Evolutionary conservation across 37 sponge, comb jelly and placozoan species (phyloP), one percentile per base, ranked within the genome.

Genomic region (Lycopodina hypogea): DNA sequence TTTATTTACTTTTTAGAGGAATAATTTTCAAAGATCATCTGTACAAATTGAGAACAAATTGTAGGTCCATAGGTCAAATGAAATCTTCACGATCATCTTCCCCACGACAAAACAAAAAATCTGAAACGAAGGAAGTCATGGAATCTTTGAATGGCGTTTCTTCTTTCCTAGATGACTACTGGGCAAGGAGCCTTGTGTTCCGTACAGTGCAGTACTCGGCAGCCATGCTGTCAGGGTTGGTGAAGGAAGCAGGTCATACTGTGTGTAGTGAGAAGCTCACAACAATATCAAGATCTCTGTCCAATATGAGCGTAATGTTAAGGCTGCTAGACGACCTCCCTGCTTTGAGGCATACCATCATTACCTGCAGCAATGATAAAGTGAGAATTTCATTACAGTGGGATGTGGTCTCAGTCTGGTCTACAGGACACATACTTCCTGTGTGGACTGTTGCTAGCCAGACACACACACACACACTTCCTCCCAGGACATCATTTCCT

Each of bases 81-180:
- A n/a, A n/a, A n/a, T n/a, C n/a, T n/a, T n/a, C n/a, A n/a, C n/a
- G n/a, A n/a, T n/a, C n/a, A n/a, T n/a, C n/a, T n/a, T n/a, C n/a
- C n/a, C n/a, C n/a, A n/a, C n/a, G n/a, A n/a, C n/a, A n/a, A n/a
- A n/a, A n/a, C n/a, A n/a, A n/a, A n/a, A n/a, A n/a, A n/a, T n/a
- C n/a, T n/a, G n/a, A n/a, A n/a, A n/a, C n/a, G n/a, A n/a, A n/a
- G n/a, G 48, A 12, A 45, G 48, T 12, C 48, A 45, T 45, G 28
- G 28, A 30, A 8, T 3, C 37, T 32, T 7, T 67, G 37, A 35
- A 67, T 3, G 37, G 37, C 38, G 30, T 34, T 67, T 24, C 71
- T 26, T 48, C 74, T 41, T 89, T 89, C 32, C 66, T 89, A 64
- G 84, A 89, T 24, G 79, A 68, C 70, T 80, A 89, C 76, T 79